Evolutionary conservation across 2,888 invertebrate species (phyloP).

Genomic region (Camponotus fellah): DNA sequence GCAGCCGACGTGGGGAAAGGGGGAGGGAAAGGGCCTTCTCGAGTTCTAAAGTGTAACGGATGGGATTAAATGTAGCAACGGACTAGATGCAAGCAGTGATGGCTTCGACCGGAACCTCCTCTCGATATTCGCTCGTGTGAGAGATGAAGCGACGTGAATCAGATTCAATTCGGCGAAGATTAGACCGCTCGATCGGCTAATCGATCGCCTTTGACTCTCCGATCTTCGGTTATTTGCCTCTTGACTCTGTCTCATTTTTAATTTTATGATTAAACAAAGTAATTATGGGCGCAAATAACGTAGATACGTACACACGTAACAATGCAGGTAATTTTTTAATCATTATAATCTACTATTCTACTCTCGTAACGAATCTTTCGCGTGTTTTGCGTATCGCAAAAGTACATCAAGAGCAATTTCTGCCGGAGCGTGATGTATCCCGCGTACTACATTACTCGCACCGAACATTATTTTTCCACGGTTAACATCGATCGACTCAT

Average conservation of each 20-base stretch:
- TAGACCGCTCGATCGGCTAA: neutral
- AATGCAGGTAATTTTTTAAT: neutral
- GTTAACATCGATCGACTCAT: constrained; percentile 21
- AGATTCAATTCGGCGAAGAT: neutral
- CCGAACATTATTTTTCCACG: neutral
- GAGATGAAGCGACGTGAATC: neutral
- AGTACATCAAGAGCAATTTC: neutral
- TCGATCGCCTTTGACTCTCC: neutral
- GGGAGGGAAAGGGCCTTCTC: constrained; percentile 29
- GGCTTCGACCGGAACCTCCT: constrained; percentile 28
- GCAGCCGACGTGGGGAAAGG: constrained; percentile 9
- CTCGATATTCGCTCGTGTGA: neutral
- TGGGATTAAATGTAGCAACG: constrained; percentile 77
- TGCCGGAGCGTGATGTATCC: neutral
- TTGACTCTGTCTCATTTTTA: neutral
- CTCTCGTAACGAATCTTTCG: neutral
- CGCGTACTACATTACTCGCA: neutral
- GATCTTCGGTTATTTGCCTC: neutral
- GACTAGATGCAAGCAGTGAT: constrained; percentile 59
- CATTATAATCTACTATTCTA: neutral
- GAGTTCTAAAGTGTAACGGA: constrained; percentile 77
- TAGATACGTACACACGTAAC: neutral
- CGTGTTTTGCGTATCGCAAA: neutral
- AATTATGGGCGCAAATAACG: neutral
- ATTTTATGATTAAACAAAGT: neutral